phyloP scores from a whole-genome alignment of 1,140 invertebrate species.

The Diuraphis noxia region DNA sequence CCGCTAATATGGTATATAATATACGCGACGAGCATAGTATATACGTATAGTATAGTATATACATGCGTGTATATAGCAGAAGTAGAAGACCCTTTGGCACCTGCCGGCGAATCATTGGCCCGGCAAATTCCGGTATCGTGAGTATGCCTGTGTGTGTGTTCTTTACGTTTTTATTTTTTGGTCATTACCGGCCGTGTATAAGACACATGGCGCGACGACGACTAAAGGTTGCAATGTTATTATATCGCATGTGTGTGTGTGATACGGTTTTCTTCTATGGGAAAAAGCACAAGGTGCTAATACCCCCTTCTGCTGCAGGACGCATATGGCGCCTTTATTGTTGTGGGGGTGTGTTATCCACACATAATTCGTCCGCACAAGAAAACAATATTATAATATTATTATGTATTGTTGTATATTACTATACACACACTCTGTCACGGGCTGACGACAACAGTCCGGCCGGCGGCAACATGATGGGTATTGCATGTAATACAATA shows the following conservation, averaged over 20 bases:
- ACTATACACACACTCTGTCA: neutral
- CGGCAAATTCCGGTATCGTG: constrained; percentile 44
- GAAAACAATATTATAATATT: neutral
- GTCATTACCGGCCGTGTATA: constrained; percentile 32
- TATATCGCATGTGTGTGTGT: neutral
- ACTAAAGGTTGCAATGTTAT: constrained; percentile 1
- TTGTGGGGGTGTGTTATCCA: neutral
- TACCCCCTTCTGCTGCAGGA: constrained; percentile 9
- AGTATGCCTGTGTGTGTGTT: neutral
- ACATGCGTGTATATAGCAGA: neutral
- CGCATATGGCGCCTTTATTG: constrained; percentile 24
- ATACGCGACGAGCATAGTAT: neutral
- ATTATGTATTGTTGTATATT: neutral
- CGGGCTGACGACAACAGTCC: neutral
- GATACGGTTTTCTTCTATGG: constrained; percentile 16
- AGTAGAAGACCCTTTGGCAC: constrained; percentile 30
- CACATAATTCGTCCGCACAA: neutral
- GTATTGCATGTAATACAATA: neutral
- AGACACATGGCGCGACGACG: constrained; percentile 31
- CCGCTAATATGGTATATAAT: neutral
- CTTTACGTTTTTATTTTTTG: neutral
- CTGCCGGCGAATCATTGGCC: constrained; percentile 40
- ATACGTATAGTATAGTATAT: too few relatives aligned
- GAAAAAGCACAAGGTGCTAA: constrained; percentile 46
- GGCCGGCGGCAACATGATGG: neutral